A percentile compares a stretch with the other conserved stretches of the same genome.
These are phyloP conservation scores for Nephrotoma appendiculata DNA, from an alignment of 2,888 invertebrate genomes.

Conservation along the genomic window DNA sequence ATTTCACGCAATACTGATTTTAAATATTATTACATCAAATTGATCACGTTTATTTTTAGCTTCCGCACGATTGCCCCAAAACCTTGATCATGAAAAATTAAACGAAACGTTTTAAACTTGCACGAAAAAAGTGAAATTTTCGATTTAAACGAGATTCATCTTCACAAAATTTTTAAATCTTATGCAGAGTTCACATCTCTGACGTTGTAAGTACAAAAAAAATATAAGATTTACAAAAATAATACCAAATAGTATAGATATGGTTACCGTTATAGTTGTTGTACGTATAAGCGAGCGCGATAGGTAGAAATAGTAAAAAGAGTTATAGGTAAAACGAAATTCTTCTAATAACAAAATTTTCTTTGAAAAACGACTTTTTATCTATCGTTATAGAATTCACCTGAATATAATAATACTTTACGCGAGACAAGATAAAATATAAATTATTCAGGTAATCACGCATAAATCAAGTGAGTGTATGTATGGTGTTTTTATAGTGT, in stretches of 20 bases:
- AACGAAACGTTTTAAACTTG: too few species aligned
- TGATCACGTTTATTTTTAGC: too few species aligned
- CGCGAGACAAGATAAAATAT: not conserved
- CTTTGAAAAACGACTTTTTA: not conserved
- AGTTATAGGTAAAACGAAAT: not conserved
- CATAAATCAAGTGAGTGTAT: not conserved
- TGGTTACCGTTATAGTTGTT: conserved; percentile 2
- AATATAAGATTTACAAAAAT: not conserved
- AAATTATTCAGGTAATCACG: not conserved
- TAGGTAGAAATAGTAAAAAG: not conserved
- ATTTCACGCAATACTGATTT: not conserved
- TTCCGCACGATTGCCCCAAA: too few species aligned
- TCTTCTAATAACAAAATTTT: not conserved
- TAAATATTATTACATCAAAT: not conserved
- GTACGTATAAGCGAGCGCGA: not conserved
- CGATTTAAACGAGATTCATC: too few species aligned
- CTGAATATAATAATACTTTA: not conserved
- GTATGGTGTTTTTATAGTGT: not conserved
- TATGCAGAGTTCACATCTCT: not conserved
- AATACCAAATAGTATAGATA: not conserved
- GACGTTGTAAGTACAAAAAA: not conserved
- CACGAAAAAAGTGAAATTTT: too few species aligned
- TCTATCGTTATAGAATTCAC: not conserved
- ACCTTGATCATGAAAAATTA: too few species aligned
- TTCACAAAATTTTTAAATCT: too few species aligned